A percentile compares a stretch with the other conserved stretches of the same genome.
These are phyloP conservation scores for Coronaproctus castanopsis DNA, from an alignment of 2,888 invertebrate species.

Conservation along the genomic window DNA sequence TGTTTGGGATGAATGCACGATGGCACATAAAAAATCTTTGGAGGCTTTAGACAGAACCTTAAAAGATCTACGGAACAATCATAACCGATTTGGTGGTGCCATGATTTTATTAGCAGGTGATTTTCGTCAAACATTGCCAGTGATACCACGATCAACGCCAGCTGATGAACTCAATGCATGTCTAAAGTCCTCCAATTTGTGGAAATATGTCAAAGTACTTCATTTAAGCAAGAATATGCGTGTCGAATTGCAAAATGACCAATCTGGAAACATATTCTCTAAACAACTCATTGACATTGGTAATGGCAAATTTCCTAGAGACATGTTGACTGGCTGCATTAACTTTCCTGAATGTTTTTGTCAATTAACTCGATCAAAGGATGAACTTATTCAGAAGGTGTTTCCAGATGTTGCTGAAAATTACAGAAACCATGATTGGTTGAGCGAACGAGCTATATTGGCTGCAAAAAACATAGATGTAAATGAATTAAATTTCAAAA, in stretches of 20 bases:
- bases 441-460: not conserved
- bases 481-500: not conserved
- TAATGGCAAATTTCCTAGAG: not conserved
- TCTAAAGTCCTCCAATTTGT: not conserved
- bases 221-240: not conserved
- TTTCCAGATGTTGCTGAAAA: not conserved
- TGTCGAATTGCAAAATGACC: not conserved
- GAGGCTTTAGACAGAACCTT: not conserved
- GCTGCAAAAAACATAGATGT: not conserved
- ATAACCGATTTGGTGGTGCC: not conserved
- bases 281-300: not conserved
- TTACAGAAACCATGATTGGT: not conserved
- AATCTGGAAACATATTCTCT: not conserved
- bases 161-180: not conserved
- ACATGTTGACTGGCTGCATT: not conserved
- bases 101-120: not conserved
- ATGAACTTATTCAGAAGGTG: not conserved
- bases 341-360: not conserved
- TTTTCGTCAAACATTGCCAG: not conserved
- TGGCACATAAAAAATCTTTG: not conserved
- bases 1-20: not conserved
- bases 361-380: not conserved
- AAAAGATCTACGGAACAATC: not conserved
- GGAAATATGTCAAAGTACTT: not conserved
- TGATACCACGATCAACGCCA: not conserved